phyloP scores from a whole-genome alignment of 1,140 invertebrate species.

The Drosophila ambigua region DNA sequence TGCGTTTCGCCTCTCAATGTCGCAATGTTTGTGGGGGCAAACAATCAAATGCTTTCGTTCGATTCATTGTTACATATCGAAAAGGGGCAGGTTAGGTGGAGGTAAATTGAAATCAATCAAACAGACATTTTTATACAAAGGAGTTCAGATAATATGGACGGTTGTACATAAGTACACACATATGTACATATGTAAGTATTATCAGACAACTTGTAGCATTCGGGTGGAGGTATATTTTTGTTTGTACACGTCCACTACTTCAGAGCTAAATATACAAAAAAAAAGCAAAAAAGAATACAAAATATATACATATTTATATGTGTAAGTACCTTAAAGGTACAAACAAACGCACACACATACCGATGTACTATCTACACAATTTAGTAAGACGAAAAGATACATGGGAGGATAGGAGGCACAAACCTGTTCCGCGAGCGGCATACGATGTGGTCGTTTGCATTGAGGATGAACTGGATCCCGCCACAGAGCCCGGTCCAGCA shows the following conservation, averaged over 20 bases:
- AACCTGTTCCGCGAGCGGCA: conserved; percentile 74
- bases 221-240: conserved; percentile 25
- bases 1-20: conserved; percentile 39
- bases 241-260: conserved; percentile 7
- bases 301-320: not conserved
- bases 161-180: conserved; percentile 17
- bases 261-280: not conserved
- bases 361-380: too few species aligned
- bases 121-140: conserved; percentile 8
- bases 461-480: conserved; percentile 63
- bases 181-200: conserved; percentile 9
- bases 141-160: not conserved
- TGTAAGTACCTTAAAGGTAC: not conserved
- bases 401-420: conserved; percentile 39
- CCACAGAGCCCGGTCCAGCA: conserved; percentile 25
- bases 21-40: conserved; percentile 30
- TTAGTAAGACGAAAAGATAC: conserved; percentile 9
- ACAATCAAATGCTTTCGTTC: conserved; percentile 25
- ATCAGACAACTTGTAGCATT: conserved; percentile 14
- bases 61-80: conserved; percentile 27
- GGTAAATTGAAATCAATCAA: conserved; percentile 29
- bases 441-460: conserved; percentile 69
- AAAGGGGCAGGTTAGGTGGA: conserved; percentile 5
- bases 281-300: not conserved
- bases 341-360: conserved; percentile 1